These are phyloP conservation scores for Bombus vancouverensis DNA, from an alignment of 1,140 invertebrate genomes.

Conservation along the genomic window DNA sequence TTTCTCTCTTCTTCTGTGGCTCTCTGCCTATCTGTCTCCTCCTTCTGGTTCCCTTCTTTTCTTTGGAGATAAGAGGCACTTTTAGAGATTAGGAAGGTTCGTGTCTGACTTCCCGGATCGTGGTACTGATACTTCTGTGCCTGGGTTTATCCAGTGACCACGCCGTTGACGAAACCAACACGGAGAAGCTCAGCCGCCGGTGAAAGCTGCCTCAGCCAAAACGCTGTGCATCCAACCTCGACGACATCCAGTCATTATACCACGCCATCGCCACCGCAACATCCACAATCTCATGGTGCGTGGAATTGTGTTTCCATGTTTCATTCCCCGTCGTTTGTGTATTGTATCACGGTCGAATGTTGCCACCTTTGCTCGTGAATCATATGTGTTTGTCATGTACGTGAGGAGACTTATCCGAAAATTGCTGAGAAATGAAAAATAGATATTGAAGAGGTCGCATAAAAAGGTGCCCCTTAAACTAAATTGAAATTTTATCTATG, in stretches of 20 bases:
- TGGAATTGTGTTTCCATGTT: conserved; percentile 5
- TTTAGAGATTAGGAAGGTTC: conserved; percentile 38
- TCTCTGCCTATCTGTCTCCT: neutral
- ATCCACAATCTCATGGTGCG: conserved; percentile 78
- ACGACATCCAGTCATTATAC: conserved; percentile 81
- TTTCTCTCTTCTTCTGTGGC: neutral
- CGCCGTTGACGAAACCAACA: conserved; percentile 75
- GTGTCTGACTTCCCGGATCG: neutral
- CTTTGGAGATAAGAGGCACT: conserved; percentile 28
- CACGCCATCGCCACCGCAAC: conserved; percentile 80
- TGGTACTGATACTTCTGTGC: conserved; percentile 49
- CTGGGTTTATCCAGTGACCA: conserved; percentile 73
- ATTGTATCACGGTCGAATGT: neutral
- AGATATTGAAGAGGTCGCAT: no score
- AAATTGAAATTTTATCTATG: no score
- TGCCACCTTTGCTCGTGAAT: neutral
- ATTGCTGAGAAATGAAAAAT: neutral
- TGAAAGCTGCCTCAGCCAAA: conserved; percentile 77
- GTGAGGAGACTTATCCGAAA: neutral
- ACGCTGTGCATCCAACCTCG: conserved; percentile 75
- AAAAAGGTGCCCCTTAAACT: no score
- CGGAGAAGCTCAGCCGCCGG: conserved; percentile 79
- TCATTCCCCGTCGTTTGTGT: neutral
- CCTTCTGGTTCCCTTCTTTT: neutral
- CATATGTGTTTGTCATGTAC: neutral